Evolutionary conservation across 2,797 vertebrate genomes (phyloP).

Genomic region (Otolemur crassicaudatus): DNA sequence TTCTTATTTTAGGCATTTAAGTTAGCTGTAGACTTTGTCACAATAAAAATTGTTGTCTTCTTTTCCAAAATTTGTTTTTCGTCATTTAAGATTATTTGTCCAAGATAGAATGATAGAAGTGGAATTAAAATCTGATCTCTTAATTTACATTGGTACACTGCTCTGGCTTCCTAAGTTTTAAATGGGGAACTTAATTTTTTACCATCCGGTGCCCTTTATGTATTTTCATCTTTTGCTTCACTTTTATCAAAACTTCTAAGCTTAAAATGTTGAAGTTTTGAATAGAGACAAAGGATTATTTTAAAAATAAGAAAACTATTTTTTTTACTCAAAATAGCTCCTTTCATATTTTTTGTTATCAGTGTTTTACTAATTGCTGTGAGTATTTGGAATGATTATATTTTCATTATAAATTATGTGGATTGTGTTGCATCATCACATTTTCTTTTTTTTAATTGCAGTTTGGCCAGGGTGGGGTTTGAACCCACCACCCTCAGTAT

Average conservation of each 20-base stretch:
- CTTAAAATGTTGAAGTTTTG: background rate
- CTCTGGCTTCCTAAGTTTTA: slow-evolving; percentile 23
- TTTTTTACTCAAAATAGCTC: background rate
- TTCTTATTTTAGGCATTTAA: slow-evolving; percentile 20
- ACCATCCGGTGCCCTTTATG: background rate
- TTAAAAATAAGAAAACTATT: background rate
- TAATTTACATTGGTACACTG: background rate
- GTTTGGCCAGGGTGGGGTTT: no score
- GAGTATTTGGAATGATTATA: background rate
- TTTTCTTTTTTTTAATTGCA: no score
- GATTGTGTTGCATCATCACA: background rate
- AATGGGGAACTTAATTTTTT: slow-evolving; percentile 20
- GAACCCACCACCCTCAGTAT: no score
- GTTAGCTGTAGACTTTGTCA: background rate
- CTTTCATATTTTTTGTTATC: background rate
- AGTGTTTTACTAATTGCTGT: background rate
- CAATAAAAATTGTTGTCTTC: background rate
- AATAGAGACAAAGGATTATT: background rate
- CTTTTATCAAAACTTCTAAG: background rate
- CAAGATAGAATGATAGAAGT: background rate
- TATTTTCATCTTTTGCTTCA: background rate
- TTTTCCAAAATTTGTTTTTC: background rate
- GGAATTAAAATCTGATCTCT: background rate
- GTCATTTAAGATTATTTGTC: background rate
- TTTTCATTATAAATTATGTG: background rate